Percentiles rank a stretch among this genome's conserved stretches.
Evolutionary conservation across 1,140 invertebrate genomes (phyloP).

Genomic region (Drosophila subpulchrella): DNA sequence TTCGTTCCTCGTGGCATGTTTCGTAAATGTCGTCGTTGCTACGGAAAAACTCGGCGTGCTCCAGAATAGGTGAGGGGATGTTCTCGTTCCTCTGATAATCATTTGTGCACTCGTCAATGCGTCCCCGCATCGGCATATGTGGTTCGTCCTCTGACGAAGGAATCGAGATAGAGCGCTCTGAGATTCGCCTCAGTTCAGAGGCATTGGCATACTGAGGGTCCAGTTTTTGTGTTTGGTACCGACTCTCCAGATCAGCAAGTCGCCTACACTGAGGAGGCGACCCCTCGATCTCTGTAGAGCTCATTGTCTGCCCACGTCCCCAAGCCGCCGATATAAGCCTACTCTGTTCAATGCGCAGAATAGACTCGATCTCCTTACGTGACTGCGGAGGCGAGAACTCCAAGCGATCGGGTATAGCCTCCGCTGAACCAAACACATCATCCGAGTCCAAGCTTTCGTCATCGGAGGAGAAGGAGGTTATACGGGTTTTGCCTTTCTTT

Average conservation of each 20-base stretch:
- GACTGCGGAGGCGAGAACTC: constrained; percentile 90
- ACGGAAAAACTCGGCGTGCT: constrained; percentile 87
- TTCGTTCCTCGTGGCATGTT: constrained; percentile 81
- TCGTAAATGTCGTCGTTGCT: constrained; percentile 86
- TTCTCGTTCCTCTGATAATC: constrained; percentile 87
- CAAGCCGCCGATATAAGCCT: constrained; percentile 88
- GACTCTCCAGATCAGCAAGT: constrained; percentile 86
- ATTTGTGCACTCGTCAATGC: constrained; percentile 85
- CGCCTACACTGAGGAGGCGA: constrained; percentile 88
- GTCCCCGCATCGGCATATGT: constrained; percentile 79
- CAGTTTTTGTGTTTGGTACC: constrained; percentile 87
- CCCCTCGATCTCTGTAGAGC: constrained; percentile 89
- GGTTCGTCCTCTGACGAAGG: constrained; percentile 89
- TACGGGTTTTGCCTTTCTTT: constrained; percentile 88
- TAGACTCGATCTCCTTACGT: constrained; percentile 89
- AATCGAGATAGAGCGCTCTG: constrained; percentile 89
- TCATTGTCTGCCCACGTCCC: constrained; percentile 90
- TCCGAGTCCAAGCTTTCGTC: constrained; percentile 90
- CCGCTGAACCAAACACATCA: constrained; percentile 89
- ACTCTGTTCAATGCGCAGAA: constrained; percentile 88
- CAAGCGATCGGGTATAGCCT: constrained; percentile 88
- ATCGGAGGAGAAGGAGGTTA: constrained; percentile 89
- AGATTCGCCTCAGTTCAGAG: constrained; percentile 88
- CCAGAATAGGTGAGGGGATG: constrained; percentile 87
- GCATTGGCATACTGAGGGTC: constrained; percentile 86